A percentile compares a stretch with the other conserved stretches of the same genome.
Evolutionary conservation across 1,140 invertebrate species (phyloP).

Genomic region (Platyscapa corneri): DNA sequence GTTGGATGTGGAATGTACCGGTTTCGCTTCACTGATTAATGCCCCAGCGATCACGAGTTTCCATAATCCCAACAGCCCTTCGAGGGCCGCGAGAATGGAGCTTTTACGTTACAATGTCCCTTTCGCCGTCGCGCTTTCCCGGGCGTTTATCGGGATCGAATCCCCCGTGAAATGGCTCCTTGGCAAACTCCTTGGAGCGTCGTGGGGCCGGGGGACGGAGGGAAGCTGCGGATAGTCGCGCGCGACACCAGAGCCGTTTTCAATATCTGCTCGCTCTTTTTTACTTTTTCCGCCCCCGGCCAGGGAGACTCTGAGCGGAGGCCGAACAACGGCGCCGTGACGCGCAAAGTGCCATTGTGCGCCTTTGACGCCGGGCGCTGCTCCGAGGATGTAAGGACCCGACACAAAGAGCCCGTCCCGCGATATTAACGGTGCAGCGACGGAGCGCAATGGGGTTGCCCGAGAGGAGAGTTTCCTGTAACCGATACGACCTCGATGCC

Average conservation of each 20-base stretch:
- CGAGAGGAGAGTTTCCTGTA: too few relatives aligned
- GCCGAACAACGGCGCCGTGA: too few relatives aligned
- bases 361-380: too few relatives aligned
- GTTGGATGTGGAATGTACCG: too few relatives aligned
- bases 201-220: neutral
- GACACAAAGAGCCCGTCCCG: neutral
- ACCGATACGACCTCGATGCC: neutral
- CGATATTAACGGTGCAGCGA: neutral
- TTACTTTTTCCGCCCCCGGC: neutral
- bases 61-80: neutral
- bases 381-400: too few relatives aligned
- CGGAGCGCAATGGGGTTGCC: neutral
- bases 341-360: slow-evolving; percentile 18
- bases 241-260: slow-evolving; percentile 40
- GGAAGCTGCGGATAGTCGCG: slow-evolving; percentile 37
- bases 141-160: slow-evolving; percentile 47
- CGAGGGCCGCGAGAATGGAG: slow-evolving; percentile 4
- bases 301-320: too few relatives aligned
- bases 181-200: neutral
- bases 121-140: slow-evolving; percentile 24
- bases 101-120: slow-evolving; percentile 48
- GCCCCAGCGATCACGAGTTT: slow-evolving; percentile 16
- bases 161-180: slow-evolving; percentile 7
- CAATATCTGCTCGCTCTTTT: slow-evolving; percentile 31
- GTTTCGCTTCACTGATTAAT: slow-evolving; percentile 45